These are phyloP conservation scores for Brachyhypopomus occidentalis DNA, from an alignment of 2,113 vertebrate genomes.

Conservation along the genomic window DNA sequence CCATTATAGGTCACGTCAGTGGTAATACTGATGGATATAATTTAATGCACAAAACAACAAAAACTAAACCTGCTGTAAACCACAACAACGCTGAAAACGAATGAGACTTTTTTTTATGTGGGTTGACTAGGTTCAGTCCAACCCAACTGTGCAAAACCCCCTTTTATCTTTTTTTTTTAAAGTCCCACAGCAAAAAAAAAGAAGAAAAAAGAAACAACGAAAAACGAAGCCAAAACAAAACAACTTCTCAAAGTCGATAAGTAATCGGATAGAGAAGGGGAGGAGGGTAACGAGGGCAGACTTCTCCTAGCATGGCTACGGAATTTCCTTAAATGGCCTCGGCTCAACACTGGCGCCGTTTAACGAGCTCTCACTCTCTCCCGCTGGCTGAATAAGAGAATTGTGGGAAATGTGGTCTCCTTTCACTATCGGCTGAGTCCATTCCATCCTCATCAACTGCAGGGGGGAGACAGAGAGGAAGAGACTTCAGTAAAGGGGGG, in stretches of 20 bases:
- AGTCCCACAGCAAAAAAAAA: conserved; percentile 59
- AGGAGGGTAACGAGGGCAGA: conserved; percentile 69
- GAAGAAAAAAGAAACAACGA: conserved; percentile 12
- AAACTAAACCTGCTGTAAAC: conserved; percentile 70
- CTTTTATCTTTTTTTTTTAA: conserved; percentile 54
- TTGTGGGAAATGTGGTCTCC: conserved; percentile 94
- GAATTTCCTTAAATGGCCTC: conserved; percentile 74
- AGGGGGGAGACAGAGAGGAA: conserved; percentile 51
- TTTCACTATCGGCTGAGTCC: conserved; percentile 90
- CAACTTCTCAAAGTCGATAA: conserved; percentile 65
- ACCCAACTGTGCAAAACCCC: conserved; percentile 80
- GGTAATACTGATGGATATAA: conserved; percentile 68
- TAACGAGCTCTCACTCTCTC: conserved; percentile 80
- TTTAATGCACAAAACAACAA: conserved; percentile 49
- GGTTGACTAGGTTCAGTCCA: conserved; percentile 65
- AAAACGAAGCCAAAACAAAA: conserved; percentile 50
- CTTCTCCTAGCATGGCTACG: conserved; percentile 78
- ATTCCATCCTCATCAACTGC: conserved; percentile 93
- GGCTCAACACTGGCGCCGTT: conserved; percentile 49
- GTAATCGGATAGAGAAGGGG: conserved; percentile 48
- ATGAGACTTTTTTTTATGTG: conserved; percentile 72
- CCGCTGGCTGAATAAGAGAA: conserved; percentile 97
- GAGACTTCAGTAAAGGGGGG: neutral
- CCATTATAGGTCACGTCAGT: conserved; percentile 54
- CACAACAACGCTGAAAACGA: conserved; percentile 71